A percentile compares a stretch with the other conserved stretches of the same genome.
phyloP scores from a whole-genome alignment of 2,888 invertebrate species.

The Rotaria sp. region DNA sequence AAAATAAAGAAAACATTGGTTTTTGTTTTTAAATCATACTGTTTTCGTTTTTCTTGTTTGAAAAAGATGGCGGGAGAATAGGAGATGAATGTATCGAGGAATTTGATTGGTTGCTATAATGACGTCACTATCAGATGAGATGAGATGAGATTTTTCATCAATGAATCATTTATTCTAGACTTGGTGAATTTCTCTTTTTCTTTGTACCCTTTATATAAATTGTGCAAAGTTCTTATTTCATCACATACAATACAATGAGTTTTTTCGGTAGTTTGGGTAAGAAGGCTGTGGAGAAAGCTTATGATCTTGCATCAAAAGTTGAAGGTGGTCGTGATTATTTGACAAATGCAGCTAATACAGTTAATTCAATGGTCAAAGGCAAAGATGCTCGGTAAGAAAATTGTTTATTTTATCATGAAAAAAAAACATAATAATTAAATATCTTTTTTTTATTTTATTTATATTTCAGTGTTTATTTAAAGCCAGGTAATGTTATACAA shows the following conservation, averaged over 20 bases:
- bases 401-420: too few relatives aligned
- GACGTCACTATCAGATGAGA: background rate
- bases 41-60: background rate
- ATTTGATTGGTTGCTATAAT: background rate
- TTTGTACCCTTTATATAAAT: too few relatives aligned
- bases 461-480: background rate
- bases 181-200: too few relatives aligned
- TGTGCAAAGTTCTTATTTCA: background rate
- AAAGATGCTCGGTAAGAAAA: background rate
- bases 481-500: constrained; percentile 6
- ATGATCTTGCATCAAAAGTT: background rate
- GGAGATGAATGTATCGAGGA: background rate
- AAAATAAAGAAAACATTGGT: background rate
- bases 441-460: too few relatives aligned
- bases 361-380: constrained; percentile 1
- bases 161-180: background rate
- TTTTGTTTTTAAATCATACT: background rate
- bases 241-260: background rate
- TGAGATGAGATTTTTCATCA: background rate
- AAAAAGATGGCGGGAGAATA: background rate
- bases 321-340: constrained; percentile 12
- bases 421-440: too few relatives aligned
- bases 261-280: background rate
- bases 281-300: background rate
- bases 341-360: background rate